Conservation (phyloP, 1,140 invertebrate species). For the Drosophila sproati region DNA sequence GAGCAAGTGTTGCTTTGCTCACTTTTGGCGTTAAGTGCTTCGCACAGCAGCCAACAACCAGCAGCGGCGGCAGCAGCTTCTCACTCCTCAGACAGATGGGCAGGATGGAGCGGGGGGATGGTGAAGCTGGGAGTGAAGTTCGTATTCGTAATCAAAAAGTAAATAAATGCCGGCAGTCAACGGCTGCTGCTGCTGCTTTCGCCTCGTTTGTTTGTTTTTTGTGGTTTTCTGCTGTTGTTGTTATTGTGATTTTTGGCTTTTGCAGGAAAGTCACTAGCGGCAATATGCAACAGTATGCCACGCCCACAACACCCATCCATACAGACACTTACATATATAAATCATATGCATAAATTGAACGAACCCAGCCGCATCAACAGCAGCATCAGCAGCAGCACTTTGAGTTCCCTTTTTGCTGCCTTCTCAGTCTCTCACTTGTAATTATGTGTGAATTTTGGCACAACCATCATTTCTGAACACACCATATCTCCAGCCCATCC, state of each 20-base stretch:
- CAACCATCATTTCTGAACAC: constrained; percentile 40
- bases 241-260: constrained; percentile 4
- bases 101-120: neutral
- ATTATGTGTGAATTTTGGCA: constrained; percentile 71
- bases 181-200: constrained; percentile 31
- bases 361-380: neutral
- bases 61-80: neutral
- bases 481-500: neutral
- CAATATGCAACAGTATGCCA: constrained; percentile 40
- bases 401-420: neutral
- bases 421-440: constrained; percentile 45
- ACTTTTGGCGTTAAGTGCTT: constrained; percentile 84
- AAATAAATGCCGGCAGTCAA: constrained; percentile 68
- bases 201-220: constrained; percentile 80
- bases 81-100: no score
- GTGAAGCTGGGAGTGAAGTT: neutral
- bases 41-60: constrained; percentile 49
- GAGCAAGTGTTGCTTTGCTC: constrained; percentile 84
- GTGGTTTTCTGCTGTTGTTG: constrained; percentile 38
- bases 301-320: constrained; percentile 51
- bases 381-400: constrained; percentile 5
- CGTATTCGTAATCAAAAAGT: constrained; percentile 67
- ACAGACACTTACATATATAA: constrained; percentile 24
- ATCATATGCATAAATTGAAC: constrained; percentile 31
- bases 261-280: constrained; percentile 44